phyloP scores from a whole-genome alignment of 2,113 vertebrate genomes.

The Oryzias celebensis region DNA sequence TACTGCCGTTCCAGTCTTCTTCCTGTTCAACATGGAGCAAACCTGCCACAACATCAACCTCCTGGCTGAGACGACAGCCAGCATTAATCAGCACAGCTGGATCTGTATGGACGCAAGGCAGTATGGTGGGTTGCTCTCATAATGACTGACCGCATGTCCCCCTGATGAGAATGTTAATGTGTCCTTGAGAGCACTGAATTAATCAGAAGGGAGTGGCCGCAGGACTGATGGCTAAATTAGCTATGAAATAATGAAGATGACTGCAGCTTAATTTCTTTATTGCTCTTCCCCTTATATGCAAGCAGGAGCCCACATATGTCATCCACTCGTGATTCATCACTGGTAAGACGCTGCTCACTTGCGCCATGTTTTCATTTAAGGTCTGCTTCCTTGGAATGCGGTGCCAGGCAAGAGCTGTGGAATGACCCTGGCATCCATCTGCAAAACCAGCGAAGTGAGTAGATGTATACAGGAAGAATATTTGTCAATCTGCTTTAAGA shows the following conservation, averaged over 20 bases:
- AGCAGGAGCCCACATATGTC: conserved; percentile 1
- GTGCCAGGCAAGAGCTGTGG: conserved; percentile 93
- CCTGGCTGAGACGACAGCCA: conserved; percentile 89
- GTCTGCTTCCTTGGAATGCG: conserved; percentile 93
- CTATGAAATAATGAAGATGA: conserved; percentile 30
- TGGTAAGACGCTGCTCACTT: conserved; percentile 10
- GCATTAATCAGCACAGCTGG: conserved; percentile 79
- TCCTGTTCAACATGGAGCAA: conserved; percentile 94
- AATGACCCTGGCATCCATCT: conserved; percentile 90
- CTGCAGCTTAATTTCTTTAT: conserved; percentile 11
- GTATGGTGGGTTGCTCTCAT: conserved; percentile 81
- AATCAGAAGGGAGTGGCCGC: conserved; percentile 25
- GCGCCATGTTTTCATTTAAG: conserved; percentile 68
- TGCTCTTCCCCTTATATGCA: conserved; percentile 9
- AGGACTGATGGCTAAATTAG: conserved; percentile 28
- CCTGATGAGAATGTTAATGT: conserved; percentile 60
- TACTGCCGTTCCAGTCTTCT: conserved; percentile 90
- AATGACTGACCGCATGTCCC: conserved; percentile 40
- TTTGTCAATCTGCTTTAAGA: conserved; percentile 8
- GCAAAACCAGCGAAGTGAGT: conserved; percentile 93
- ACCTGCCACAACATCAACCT: conserved; percentile 92
- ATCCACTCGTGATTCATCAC: conserved; percentile 37
- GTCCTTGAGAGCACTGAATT: conserved; percentile 27
- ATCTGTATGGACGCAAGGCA: conserved; percentile 95
- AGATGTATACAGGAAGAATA: conserved; percentile 10